Conservation (phyloP, 1,140 invertebrate species). For the Phymastichus coffea region DNA sequence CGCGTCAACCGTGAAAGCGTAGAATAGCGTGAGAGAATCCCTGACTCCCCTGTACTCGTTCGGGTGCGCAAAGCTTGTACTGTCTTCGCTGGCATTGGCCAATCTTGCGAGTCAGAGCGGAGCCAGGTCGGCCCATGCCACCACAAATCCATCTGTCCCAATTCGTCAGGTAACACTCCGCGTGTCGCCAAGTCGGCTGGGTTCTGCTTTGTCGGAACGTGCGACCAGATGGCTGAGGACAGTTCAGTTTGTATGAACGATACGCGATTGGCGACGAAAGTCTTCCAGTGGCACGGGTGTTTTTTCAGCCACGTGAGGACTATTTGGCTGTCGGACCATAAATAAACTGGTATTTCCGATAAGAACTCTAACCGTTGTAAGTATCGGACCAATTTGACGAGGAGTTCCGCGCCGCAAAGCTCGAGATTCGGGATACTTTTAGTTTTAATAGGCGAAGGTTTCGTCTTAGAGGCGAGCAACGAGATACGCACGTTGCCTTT, state of each 20-base stretch:
- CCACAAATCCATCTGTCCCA: neutral
- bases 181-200: constrained; percentile 12
- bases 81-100: no score
- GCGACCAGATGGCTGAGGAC: neutral
- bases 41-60: no score
- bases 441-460: neutral
- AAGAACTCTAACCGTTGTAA: no score
- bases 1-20: neutral
- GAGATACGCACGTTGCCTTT: neutral
- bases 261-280: no score
- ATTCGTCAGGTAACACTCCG: neutral
- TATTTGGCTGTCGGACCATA: no score
- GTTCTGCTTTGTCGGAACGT: constrained; percentile 14
- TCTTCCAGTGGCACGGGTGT: no score
- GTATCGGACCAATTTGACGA: no score
- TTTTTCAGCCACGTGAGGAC: no score
- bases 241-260: no score
- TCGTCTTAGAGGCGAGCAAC: neutral
- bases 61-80: no score
- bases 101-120: no score
- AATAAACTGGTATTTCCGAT: neutral
- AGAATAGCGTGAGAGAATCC: neutral
- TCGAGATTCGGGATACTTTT: neutral
- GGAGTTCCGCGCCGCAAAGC: no score
- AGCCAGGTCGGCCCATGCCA: constrained; percentile 23